Conservation (phyloP, 2,797 vertebrate genomes). For the Anguilla anguilla region DNA sequence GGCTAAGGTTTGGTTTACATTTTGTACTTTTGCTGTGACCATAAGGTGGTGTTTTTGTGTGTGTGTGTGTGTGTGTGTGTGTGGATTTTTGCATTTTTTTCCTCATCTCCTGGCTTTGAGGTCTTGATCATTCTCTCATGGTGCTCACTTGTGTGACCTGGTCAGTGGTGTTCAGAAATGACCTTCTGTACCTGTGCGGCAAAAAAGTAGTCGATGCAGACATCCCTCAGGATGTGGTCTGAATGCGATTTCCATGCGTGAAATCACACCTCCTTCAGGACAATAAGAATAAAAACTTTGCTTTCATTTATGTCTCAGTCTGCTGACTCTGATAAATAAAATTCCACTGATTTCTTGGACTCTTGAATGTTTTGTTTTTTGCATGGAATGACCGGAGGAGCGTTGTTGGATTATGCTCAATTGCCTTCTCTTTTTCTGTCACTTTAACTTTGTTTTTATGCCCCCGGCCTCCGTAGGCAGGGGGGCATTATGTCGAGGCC, state of each 20-base stretch:
- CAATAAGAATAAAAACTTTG: background rate
- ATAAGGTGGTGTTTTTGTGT: background rate
- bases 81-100: background rate
- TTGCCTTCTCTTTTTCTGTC: background rate
- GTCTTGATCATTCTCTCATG: background rate
- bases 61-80: background rate
- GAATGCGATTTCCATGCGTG: background rate
- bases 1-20: background rate
- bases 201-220: background rate
- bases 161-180: background rate
- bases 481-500: too few relatives aligned
- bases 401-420: background rate
- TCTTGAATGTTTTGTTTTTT: background rate
- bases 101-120: background rate
- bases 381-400: background rate
- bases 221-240: background rate
- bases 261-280: background rate
- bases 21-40: background rate
- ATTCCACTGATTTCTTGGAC: background rate
- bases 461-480: too few relatives aligned
- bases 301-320: background rate
- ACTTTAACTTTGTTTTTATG: too few relatives aligned
- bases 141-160: background rate
- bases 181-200: too few relatives aligned
- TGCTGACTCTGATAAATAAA: constrained; percentile 21